Conservation (phyloP, 2,888 invertebrate genomes). For the Brachynemurus nebulosus region DNA sequence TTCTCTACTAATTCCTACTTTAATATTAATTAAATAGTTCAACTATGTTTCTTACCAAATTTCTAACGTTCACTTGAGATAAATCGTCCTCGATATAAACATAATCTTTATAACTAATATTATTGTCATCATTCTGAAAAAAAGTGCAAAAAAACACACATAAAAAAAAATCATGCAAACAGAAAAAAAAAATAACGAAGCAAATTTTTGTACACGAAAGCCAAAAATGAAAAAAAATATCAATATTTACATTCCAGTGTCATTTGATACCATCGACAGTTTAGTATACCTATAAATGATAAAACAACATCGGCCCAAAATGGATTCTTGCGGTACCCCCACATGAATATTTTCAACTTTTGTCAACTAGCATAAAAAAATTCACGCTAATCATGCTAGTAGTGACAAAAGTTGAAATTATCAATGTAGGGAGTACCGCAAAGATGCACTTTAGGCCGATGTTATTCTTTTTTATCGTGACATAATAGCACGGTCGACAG, state of each 20-base stretch:
- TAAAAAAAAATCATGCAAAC: conserved; percentile 16
- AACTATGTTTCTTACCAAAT: conserved; percentile 50
- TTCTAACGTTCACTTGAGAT: conserved; percentile 49
- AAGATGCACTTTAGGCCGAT: too few relatives aligned
- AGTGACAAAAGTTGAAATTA: too few relatives aligned
- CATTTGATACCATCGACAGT: neutral
- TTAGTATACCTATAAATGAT: neutral
- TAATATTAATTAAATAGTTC: too few relatives aligned
- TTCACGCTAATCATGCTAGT: too few relatives aligned
- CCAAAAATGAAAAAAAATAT: conserved; percentile 7
- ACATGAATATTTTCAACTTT: too few relatives aligned
- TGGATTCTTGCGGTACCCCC: too few relatives aligned
- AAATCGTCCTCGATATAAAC: conserved; percentile 33
- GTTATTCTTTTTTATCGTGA: too few relatives aligned
- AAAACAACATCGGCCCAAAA: too few relatives aligned
- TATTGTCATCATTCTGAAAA: conserved; percentile 23
- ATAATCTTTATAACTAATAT: conserved; percentile 18
- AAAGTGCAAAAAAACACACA: conserved; percentile 12
- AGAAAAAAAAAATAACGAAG: conserved; percentile 23
- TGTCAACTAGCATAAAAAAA: too few relatives aligned
- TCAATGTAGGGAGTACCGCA: too few relatives aligned
- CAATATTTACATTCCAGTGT: neutral
- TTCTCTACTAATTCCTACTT: too few relatives aligned
- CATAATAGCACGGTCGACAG: too few relatives aligned
- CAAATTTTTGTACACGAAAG: conserved; percentile 15